These are phyloP conservation scores for Cheilosia urbana DNA, from an alignment of 2,888 invertebrate species.

Conservation along the genomic window DNA sequence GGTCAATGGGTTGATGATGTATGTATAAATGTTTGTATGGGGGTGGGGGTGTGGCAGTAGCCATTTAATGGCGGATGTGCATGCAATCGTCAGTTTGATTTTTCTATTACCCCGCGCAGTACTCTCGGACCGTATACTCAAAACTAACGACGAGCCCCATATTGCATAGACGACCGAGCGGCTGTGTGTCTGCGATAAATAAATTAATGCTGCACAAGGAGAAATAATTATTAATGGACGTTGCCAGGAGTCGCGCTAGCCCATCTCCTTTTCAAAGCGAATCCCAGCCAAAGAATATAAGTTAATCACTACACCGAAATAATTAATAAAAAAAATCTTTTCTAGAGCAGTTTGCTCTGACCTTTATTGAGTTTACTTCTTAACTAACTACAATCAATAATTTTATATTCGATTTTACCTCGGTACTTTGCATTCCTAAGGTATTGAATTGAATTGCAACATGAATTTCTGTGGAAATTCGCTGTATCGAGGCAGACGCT, in stretches of 20 bases:
- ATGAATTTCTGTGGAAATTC: too few species aligned
- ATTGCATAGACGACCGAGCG: background rate
- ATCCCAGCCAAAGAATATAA: slow-evolving; percentile 50
- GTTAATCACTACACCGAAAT: too few species aligned
- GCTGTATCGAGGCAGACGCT: too few species aligned
- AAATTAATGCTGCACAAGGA: slow-evolving; percentile 61
- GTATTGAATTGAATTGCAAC: too few species aligned
- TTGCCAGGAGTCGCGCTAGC: slow-evolving; percentile 12
- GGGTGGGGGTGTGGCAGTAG: slow-evolving; percentile 56
- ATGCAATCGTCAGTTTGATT: slow-evolving; percentile 76
- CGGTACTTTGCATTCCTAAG: too few species aligned
- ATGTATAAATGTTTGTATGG: slow-evolving; percentile 41
- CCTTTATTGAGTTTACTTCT: too few species aligned
- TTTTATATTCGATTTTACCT: too few species aligned
- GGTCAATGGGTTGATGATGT: slow-evolving; percentile 73
- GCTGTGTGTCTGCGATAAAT: slow-evolving; percentile 51
- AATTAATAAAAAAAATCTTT: too few species aligned
- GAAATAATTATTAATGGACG: slow-evolving; percentile 65
- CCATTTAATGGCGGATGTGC: slow-evolving; percentile 76
- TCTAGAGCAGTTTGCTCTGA: too few species aligned
- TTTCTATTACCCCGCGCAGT: slow-evolving; percentile 61
- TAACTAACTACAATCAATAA: too few species aligned
- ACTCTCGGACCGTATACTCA: background rate
- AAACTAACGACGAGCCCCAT: slow-evolving; percentile 44
- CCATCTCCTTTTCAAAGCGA: slow-evolving; percentile 34